Evolutionary conservation across 2,888 invertebrate genomes (phyloP).

Genomic region (Athalia cordata): DNA sequence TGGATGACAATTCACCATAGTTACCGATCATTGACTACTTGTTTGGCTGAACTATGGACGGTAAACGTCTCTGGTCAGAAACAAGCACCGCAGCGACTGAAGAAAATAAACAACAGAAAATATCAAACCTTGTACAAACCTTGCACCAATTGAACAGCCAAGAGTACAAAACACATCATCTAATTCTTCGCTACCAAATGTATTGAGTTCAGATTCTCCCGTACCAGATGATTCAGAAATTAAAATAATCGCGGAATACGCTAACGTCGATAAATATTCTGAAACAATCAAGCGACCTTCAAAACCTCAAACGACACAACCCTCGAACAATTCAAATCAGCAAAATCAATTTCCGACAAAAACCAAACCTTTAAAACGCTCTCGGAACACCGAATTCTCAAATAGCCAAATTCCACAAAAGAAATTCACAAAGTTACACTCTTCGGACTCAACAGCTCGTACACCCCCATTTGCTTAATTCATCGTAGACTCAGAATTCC

Average conservation of each 20-base stretch:
- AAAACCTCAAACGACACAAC: neutral
- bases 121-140: neutral
- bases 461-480: no score
- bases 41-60: constrained; percentile 50
- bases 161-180: neutral
- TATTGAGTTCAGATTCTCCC: no score
- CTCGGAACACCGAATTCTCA: neutral
- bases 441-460: neutral
- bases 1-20: constrained; percentile 54
- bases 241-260: neutral
- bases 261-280: neutral
- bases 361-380: neutral
- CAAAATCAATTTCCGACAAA: neutral
- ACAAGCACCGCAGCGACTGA: neutral
- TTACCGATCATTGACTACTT: constrained; percentile 57
- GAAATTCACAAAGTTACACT: neutral
- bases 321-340: neutral
- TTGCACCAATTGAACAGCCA: neutral
- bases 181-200: neutral
- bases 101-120: neutral
- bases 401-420: neutral
- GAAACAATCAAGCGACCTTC: constrained; percentile 8
- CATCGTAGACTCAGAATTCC: no score
- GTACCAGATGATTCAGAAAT: no score
- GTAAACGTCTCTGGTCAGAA: constrained; percentile 16